Conservation (phyloP, 2,888 invertebrate species). For the Phanerotoma sp. region DNA sequence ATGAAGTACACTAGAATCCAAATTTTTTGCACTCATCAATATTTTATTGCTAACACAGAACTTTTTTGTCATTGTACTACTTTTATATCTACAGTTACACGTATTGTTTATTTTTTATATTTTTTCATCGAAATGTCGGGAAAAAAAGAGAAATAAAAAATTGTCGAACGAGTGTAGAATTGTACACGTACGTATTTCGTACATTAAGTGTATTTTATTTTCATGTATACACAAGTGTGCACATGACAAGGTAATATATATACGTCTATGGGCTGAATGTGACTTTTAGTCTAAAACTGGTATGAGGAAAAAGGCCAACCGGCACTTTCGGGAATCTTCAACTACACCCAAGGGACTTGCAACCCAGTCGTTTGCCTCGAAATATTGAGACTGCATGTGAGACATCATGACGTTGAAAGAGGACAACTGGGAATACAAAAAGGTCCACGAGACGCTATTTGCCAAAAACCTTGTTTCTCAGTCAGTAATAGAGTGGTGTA, state of each 20-base stretch:
- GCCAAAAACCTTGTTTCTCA: constrained; percentile 13
- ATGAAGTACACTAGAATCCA: no score
- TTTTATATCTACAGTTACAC: no score
- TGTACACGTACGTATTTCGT: background rate
- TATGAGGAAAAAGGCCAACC: constrained; percentile 22
- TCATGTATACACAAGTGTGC: background rate
- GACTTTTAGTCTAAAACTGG: constrained; percentile 12
- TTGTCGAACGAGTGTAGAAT: no score
- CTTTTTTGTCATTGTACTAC: no score
- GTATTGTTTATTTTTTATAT: background rate
- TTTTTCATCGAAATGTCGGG: background rate
- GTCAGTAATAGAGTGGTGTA: background rate
- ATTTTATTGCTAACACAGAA: no score
- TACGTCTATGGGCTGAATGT: background rate
- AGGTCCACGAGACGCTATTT: constrained; percentile 1
- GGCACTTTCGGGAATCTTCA: constrained; percentile 34
- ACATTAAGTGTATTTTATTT: background rate
- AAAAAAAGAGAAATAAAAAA: no score
- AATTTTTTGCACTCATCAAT: no score
- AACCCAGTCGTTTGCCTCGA: constrained; percentile 38
- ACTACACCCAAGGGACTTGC: constrained; percentile 40
- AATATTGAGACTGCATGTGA: constrained; percentile 43
- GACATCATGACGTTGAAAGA: constrained; percentile 16
- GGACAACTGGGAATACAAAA: constrained; percentile 19
- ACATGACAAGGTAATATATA: constrained; percentile 3